Percentiles rank a stretch among this genome's conserved stretches.
Conservation (phyloP, 2,888 invertebrate species). For the Apantesis nais region DNA sequence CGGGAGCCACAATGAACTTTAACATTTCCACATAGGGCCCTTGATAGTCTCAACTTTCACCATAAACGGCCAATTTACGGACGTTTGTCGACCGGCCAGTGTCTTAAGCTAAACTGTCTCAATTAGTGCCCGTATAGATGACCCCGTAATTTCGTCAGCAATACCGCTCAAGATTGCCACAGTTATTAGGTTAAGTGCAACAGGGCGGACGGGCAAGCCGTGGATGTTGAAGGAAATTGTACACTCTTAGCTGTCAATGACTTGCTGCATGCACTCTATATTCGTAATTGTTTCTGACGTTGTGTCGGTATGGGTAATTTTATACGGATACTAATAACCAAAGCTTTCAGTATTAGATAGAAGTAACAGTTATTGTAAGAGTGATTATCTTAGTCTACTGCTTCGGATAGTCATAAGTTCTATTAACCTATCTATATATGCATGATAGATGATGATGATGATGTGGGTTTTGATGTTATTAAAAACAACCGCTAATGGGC, state of each 20-base stretch:
- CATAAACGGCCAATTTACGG: slow-evolving; percentile 82
- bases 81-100: slow-evolving; percentile 77
- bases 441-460: not conserved
- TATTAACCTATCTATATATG: not conserved
- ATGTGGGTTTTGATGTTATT: not conserved
- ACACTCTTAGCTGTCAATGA: slow-evolving; percentile 46
- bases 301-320: slow-evolving; percentile 31
- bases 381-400: not conserved
- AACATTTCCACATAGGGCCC: slow-evolving; percentile 78
- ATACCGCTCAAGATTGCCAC: slow-evolving; percentile 64
- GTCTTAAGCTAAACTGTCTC: slow-evolving; percentile 82
- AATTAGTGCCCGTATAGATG: slow-evolving; percentile 82
- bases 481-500: not conserved
- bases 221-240: slow-evolving; percentile 57
- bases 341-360: not conserved
- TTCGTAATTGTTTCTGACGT: slow-evolving; percentile 48
- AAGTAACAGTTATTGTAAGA: slow-evolving; percentile 11
- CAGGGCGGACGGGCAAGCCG: slow-evolving; percentile 55
- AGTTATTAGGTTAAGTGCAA: slow-evolving; percentile 76
- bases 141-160: slow-evolving; percentile 80
- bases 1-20: slow-evolving; percentile 79
- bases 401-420: not conserved
- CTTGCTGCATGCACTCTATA: slow-evolving; percentile 33
- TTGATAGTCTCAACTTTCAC: slow-evolving; percentile 75
- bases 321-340: slow-evolving; percentile 20